Evolutionary conservation across 2,888 invertebrate genomes (phyloP), one percentile per base, ranked within the genome.

Genomic region (Gnatocerus cornutus): DNA sequence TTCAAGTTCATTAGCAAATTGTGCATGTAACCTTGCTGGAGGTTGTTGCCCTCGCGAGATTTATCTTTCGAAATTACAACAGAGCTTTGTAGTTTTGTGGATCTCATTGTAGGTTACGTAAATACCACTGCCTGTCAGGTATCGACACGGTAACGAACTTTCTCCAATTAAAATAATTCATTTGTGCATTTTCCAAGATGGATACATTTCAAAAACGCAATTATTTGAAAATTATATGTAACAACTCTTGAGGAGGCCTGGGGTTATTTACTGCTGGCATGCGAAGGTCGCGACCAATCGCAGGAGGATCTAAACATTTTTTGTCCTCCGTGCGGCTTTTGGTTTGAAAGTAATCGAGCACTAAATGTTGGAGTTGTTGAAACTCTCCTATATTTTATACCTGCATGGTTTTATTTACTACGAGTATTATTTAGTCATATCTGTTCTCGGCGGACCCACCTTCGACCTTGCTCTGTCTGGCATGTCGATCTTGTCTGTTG

Each of bases 391-490:
- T 12, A 12, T 50, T 55, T 33, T 37, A 29, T 61, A 61, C 61
- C 61, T 61, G 61, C 33, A 37, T 48, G 61, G 46, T 61, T 61
- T 48, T 61, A 37, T 61, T 61, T 50, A 37, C 41, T 7, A 9
- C 30, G n/a, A n/a, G n/a, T 39, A 39, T 10, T 16, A 37, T 21
- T 12, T 12, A 37, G 10, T 14, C 12, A 48, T 12, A 10, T 48
- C 37, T 61, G 48, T 61, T 39, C 45, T 21, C 45, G 14, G n/a
- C 13, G 45, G 56, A 33, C 70, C 59, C 70, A 63, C 58, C 41
- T 64, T 69, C 69, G 68, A 68, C 69, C 68, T 63, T 68, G 69
- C 56, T 41, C 55, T 66, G 67, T 69, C 68, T 71, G 68, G 53
- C 45, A 41, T 62, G 58, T 45, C 27, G 64, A 55, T 55, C 55